Base-by-base conservation (phyloP, 2,888 invertebrate species). In the Agrochola circellaris region DNA sequence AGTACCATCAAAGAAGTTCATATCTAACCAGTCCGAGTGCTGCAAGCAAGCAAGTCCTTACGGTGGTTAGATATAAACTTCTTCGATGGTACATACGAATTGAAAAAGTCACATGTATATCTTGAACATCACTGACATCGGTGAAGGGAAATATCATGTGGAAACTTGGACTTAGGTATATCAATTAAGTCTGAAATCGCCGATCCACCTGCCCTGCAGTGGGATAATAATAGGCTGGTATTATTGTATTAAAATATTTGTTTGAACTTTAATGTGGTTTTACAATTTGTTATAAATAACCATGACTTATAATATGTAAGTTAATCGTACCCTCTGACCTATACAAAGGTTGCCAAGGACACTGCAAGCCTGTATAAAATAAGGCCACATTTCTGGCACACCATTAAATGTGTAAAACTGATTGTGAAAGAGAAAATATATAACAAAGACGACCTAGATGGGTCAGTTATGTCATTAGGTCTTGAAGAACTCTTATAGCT, bases 391-490 rank as follows among this genome's bases (percentile, higher is more conserved):
- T 74, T 73, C 73, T 77, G 60, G 77, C 73, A 68, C 54, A 71
- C 26, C 6, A n/a, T 73, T 51, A 45, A 72, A 58, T 70, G 51
- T 79, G n/a, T 34, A 45, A 65, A 65, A 34, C 48, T 56, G 68
- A 79, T 61, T 60, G 20, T 68, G 60, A 75, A 65, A 82, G 38
- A 65, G 64, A 79, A 82, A 85, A 73, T 48, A 56, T 61, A 34
- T 54, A 17, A 78, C 79, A 76, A 75, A 76, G 72, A 15, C 45
- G 64, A 68, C 78, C 81, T 83, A 75, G 72, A 61, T 64, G 54
- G 81, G 74, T 65, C 77, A 67, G 42, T 77, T 80, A 75, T 70
- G 82, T 77, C 78, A 85, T 87, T 72, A 77, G 60, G 64, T 66
- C 42, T 75, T 70, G 23, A 79, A 83, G 64, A 85, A 61, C 34